phyloP scores from a whole-genome alignment of 1,140 invertebrate genomes.

The Halictus rubicundus region DNA sequence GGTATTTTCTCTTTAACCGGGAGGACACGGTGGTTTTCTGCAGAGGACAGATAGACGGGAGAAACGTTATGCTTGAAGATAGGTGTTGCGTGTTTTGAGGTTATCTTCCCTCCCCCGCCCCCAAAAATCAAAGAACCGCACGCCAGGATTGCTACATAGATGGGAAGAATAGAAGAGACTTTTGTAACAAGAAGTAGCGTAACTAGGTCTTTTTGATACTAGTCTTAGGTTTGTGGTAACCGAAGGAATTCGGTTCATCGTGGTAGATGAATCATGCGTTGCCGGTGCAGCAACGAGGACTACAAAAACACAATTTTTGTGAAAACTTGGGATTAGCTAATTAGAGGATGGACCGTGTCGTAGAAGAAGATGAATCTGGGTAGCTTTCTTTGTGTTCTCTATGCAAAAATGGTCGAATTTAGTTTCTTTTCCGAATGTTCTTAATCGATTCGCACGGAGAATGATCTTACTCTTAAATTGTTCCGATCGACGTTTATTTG shows the following conservation, averaged over 20 bases:
- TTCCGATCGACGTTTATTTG: conserved; percentile 29
- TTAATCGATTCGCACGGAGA: background rate
- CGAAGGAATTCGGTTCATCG: background rate
- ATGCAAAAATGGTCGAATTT: conserved; percentile 23
- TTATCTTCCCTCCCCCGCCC: conserved; percentile 1
- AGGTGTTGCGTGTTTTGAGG: too few relatives aligned
- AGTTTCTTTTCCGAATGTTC: background rate
- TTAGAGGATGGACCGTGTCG: conserved; percentile 4
- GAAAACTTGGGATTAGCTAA: background rate
- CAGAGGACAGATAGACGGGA: conserved; percentile 85
- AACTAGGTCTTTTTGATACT: conserved; percentile 46
- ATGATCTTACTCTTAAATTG: conserved; percentile 2
- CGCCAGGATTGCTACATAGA: background rate
- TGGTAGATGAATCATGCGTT: conserved; percentile 6
- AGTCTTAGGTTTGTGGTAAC: conserved; percentile 32
- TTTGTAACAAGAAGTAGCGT: conserved; percentile 27
- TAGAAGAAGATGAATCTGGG: conserved; percentile 1
- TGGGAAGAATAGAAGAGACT: conserved; percentile 11
- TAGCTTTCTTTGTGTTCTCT: conserved; percentile 17
- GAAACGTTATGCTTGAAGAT: background rate
- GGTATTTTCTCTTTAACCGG: conserved; percentile 60
- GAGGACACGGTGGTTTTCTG: conserved; percentile 88
- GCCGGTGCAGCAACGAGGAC: background rate
- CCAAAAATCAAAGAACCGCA: conserved; percentile 72
- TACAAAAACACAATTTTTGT: background rate